phyloP scores from a whole-genome alignment of 2,888 invertebrate genomes.

The Yponomeuta cagnagella region DNA sequence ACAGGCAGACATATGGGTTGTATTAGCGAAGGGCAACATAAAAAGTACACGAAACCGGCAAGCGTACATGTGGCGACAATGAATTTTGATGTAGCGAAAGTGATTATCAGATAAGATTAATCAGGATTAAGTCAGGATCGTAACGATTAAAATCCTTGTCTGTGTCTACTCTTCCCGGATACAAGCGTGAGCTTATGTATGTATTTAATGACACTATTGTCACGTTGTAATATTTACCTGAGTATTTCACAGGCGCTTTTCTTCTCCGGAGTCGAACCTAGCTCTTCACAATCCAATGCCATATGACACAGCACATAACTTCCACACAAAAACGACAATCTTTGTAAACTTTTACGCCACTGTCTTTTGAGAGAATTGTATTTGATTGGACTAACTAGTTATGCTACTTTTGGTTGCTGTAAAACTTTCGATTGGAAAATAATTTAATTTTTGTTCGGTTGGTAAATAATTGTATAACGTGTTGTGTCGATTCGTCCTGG shows the following conservation, averaged over 20 bases:
- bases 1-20: too few species aligned
- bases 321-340: slow-evolving; percentile 18
- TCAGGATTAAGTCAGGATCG: too few species aligned
- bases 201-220: neutral
- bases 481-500: slow-evolving; percentile 27
- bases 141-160: too few species aligned
- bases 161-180: too few species aligned
- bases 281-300: slow-evolving; percentile 27
- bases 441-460: slow-evolving; percentile 23
- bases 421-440: slow-evolving; percentile 19
- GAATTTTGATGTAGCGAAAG: too few species aligned
- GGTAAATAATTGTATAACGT: slow-evolving; percentile 24
- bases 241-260: slow-evolving; percentile 26
- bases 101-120: too few species aligned
- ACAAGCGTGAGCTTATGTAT: too few species aligned
- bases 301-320: slow-evolving; percentile 28
- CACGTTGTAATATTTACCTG: neutral
- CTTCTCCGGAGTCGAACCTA: slow-evolving; percentile 25
- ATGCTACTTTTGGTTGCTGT: neutral
- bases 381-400: neutral
- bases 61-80: too few species aligned
- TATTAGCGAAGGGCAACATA: too few species aligned
- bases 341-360: slow-evolving; percentile 18
- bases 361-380: slow-evolving; percentile 8
- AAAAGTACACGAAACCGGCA: too few species aligned